Conservation (phyloP, 2,113 vertebrate genomes). For the Plecotus auritus region DNA sequence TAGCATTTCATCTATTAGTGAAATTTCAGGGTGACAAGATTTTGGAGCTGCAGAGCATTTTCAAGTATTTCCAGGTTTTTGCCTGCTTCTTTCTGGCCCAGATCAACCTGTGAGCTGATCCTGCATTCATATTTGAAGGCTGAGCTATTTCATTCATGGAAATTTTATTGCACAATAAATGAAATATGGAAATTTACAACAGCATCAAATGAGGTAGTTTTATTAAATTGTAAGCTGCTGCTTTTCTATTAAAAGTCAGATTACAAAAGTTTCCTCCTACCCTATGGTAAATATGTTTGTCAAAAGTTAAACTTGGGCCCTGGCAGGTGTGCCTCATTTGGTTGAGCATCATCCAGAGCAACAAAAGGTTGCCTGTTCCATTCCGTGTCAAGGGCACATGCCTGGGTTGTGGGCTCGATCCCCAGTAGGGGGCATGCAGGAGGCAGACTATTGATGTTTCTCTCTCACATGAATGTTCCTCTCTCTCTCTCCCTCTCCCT, state of each 20-base stretch:
- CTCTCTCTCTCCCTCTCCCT: no score
- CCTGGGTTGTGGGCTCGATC: no score
- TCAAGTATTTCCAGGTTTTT: not conserved
- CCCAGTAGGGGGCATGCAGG: no score
- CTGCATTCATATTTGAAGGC: not conserved
- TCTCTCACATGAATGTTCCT: no score
- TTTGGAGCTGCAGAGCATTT: not conserved
- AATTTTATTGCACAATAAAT: not conserved
- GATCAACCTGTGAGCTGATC: not conserved
- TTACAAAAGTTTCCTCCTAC: not conserved
- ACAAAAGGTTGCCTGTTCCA: no score
- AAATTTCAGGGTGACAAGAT: not conserved
- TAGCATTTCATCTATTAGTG: not conserved
- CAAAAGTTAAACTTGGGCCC: not conserved
- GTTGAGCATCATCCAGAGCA: no score
- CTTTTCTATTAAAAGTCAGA: conserved; percentile 29
- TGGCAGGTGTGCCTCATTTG: no score
- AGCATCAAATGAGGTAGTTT: not conserved
- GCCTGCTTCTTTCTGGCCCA: not conserved
- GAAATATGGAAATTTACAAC: not conserved
- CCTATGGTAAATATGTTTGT: not conserved
- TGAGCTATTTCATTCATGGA: not conserved
- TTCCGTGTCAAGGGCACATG: no score
- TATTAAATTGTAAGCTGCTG: not conserved
- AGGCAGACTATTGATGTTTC: no score